These are phyloP conservation scores for Spinus pinus DNA, from an alignment of 2,797 vertebrate genomes.

Conservation along the genomic window DNA sequence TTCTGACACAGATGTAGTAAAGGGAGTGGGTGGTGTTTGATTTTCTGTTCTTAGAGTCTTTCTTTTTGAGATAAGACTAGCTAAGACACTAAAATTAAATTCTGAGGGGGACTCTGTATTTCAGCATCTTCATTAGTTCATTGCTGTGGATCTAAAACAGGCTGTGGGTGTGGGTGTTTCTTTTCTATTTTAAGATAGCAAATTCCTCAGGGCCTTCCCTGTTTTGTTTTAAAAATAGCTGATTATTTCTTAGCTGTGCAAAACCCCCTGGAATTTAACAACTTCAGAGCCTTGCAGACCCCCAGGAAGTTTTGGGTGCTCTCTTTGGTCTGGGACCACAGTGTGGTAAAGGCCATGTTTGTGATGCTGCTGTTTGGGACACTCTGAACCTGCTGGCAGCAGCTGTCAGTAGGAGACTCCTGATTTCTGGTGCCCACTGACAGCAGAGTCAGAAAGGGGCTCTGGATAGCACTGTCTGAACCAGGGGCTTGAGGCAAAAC, in stretches of 20 bases:
- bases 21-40: conserved; percentile 34
- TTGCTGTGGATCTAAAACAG: conserved; percentile 9
- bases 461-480: neutral
- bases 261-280: neutral
- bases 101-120: conserved; percentile 23
- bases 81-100: conserved; percentile 28
- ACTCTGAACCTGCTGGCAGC: neutral
- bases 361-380: neutral
- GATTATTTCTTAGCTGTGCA: neutral
- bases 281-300: neutral
- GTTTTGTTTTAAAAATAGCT: neutral
- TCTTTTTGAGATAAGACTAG: neutral
- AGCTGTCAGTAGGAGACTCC: neutral
- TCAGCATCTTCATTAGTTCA: neutral
- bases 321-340: neutral
- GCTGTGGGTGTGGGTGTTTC: neutral
- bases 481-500: neutral
- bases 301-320: neutral
- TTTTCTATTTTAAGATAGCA: conserved; percentile 7
- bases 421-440: neutral
- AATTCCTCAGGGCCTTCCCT: conserved; percentile 28
- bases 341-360: rapidly evolving
- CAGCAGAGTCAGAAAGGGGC: neutral
- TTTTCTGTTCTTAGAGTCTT: conserved; percentile 20
- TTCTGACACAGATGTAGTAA: conserved; percentile 52